These are phyloP conservation scores for Pterocles orientalis DNA, from an alignment of 2,113 vertebrate genomes.

Conservation along the genomic window DNA sequence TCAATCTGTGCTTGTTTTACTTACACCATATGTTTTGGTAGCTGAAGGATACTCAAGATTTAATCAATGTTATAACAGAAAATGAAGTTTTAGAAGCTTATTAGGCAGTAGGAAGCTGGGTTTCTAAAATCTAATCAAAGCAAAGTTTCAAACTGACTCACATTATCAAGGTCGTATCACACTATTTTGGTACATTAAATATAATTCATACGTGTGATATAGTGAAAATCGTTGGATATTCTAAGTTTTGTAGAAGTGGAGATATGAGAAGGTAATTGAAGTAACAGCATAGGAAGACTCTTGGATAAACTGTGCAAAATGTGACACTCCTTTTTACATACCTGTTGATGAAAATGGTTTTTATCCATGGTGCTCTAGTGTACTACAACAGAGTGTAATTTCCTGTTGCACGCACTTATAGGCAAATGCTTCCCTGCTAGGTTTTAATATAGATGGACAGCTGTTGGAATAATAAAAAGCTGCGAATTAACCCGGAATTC, in stretches of 20 bases:
- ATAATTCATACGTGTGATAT: background rate
- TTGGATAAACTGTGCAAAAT: background rate
- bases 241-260: background rate
- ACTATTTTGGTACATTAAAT: background rate
- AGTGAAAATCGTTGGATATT: background rate
- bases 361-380: background rate
- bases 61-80: background rate
- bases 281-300: background rate
- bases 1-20: slow-evolving; percentile 60
- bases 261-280: background rate
- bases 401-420: background rate
- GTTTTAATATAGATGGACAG: background rate
- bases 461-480: background rate
- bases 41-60: slow-evolving; percentile 20
- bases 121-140: background rate
- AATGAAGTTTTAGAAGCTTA: background rate
- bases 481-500: background rate
- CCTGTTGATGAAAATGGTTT: fast-evolving
- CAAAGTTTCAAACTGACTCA: background rate
- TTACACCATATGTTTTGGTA: slow-evolving; percentile 31
- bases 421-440: background rate
- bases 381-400: background rate
- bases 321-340: background rate
- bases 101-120: background rate
- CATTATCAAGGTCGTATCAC: background rate